Percentiles rank a stretch among this genome's conserved stretches.
Conservation (phyloP, 2,797 vertebrate genomes). For the Loriculus beryllinus region DNA sequence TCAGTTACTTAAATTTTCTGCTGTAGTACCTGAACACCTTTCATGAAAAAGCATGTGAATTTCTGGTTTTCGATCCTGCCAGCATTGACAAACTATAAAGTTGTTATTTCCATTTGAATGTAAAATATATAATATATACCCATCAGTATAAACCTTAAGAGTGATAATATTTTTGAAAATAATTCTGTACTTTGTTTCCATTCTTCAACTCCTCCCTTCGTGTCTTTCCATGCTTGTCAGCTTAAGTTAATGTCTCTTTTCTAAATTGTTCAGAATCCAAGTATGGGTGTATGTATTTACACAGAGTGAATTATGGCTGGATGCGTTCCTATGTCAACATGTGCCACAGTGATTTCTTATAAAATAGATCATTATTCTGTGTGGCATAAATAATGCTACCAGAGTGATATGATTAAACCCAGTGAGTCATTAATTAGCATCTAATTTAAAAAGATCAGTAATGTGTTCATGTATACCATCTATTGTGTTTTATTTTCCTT, state of each 20-base stretch:
- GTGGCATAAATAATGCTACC: conserved; percentile 74
- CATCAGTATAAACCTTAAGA: not conserved
- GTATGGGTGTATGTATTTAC: conserved; percentile 70
- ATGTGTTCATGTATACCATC: conserved; percentile 40
- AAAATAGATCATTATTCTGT: conserved; percentile 75
- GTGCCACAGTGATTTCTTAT: conserved; percentile 66
- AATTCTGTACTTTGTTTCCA: not conserved
- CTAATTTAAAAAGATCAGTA: conserved; percentile 73
- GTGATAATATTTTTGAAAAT: not conserved
- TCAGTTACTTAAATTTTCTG: not conserved
- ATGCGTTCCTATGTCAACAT: conserved; percentile 71
- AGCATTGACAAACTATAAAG: not conserved
- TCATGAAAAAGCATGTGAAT: not conserved
- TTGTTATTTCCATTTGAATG: not conserved
- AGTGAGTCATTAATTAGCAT: conserved; percentile 75
- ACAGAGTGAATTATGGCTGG: conserved; percentile 69
- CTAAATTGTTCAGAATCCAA: conserved; percentile 66
- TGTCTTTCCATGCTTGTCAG: not conserved
- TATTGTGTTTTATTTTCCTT: conserved; percentile 58
- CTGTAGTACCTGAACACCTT: not conserved
- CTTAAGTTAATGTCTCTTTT: not conserved
- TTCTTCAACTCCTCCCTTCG: not conserved
- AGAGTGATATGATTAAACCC: conserved; percentile 75
- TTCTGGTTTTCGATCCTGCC: not conserved
- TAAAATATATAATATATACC: not conserved